Conservation (phyloP, 2,797 vertebrate species). For the Argya squamiceps region DNA sequence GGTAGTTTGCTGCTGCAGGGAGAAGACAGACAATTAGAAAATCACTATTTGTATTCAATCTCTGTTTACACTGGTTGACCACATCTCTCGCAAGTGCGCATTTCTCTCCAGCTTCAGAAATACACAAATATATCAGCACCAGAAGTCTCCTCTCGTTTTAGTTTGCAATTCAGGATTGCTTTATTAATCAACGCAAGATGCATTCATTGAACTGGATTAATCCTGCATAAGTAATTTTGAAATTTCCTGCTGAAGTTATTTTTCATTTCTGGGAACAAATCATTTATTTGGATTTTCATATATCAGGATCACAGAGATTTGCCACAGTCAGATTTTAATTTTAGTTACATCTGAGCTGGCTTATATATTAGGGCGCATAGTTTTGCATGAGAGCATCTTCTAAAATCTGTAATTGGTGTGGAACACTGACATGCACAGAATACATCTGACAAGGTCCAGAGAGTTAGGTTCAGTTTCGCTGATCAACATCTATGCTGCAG, state of each 20-base stretch:
- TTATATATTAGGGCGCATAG: slow-evolving; percentile 80
- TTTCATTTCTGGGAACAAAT: slow-evolving; percentile 84
- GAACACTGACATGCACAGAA: slow-evolving; percentile 81
- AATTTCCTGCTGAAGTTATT: slow-evolving; percentile 82
- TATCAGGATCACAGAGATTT: slow-evolving; percentile 86
- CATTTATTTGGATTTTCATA: slow-evolving; percentile 84
- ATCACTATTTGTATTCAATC: slow-evolving; percentile 65
- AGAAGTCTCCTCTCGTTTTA: slow-evolving; percentile 73
- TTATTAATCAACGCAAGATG: slow-evolving; percentile 81
- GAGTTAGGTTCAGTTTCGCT: slow-evolving; percentile 73
- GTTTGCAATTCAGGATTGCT: slow-evolving; percentile 82
- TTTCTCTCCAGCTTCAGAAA: slow-evolving; percentile 66
- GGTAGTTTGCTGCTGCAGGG: slow-evolving; percentile 28
- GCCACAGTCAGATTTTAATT: slow-evolving; percentile 83
- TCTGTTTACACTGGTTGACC: slow-evolving; percentile 68
- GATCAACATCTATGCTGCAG: slow-evolving; percentile 79
- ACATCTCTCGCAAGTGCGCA: slow-evolving; percentile 47
- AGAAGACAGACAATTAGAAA: slow-evolving; percentile 61
- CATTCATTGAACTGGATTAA: slow-evolving; percentile 84
- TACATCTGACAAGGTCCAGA: slow-evolving; percentile 78
- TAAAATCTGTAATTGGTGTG: slow-evolving; percentile 83
- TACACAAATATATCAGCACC: slow-evolving; percentile 67
- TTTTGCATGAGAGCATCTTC: slow-evolving; percentile 80
- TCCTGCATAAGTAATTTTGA: slow-evolving; percentile 85
- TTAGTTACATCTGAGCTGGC: slow-evolving; percentile 80